These are phyloP conservation scores for Stratiomys singularior DNA, from an alignment of 2,888 invertebrate genomes.

Conservation along the genomic window DNA sequence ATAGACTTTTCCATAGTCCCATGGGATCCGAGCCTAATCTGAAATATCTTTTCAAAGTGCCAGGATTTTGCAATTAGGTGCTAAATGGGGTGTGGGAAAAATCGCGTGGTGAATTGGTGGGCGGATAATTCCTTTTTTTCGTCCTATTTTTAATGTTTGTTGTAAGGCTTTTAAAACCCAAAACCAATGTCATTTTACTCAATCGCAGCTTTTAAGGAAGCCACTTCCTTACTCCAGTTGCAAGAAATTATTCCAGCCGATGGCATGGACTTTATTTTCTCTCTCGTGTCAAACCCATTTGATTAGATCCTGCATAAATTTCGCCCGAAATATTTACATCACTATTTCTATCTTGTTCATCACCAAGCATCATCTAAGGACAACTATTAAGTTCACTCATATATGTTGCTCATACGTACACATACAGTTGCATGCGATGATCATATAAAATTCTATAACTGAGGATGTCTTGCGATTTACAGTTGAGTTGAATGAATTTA, in stretches of 20 bases:
- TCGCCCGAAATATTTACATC: too few relatives aligned
- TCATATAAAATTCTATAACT: slow-evolving; percentile 19
- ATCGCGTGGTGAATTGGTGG: neutral
- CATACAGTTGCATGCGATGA: slow-evolving; percentile 9
- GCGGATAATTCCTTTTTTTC: neutral
- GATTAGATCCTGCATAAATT: too few relatives aligned
- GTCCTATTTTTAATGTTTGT: too few relatives aligned
- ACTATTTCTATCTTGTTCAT: too few relatives aligned
- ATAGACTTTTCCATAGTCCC: neutral
- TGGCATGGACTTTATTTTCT: too few relatives aligned
- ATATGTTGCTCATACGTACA: neutral
- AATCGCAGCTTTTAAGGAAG: too few relatives aligned
- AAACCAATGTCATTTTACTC: too few relatives aligned
- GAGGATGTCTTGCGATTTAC: neutral
- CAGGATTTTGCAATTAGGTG: neutral
- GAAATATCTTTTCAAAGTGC: neutral
- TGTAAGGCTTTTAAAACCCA: too few relatives aligned
- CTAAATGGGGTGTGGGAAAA: neutral
- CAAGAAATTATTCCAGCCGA: neutral
- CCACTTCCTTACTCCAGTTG: neutral
- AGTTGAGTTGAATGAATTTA: neutral
- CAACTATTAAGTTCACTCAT: neutral
- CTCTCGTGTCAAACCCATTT: too few relatives aligned
- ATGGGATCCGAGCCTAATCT: slow-evolving; percentile 19
- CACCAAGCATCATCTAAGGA: too few relatives aligned